Evolutionary conservation across 2,113 vertebrate genomes (phyloP).

Genomic region (Anguilla rostrata): DNA sequence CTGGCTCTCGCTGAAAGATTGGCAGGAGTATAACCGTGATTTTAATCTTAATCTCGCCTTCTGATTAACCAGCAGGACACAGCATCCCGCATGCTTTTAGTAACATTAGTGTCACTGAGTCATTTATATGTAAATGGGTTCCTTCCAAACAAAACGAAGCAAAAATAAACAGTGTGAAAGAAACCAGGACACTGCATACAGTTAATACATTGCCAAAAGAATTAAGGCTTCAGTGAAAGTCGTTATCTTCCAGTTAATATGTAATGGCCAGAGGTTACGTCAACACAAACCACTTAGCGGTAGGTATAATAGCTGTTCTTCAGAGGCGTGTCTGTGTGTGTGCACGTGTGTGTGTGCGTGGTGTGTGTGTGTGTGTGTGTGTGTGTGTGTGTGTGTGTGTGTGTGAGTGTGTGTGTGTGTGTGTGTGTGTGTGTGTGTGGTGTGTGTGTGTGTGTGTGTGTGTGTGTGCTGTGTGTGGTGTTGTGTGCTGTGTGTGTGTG

Average conservation of each 20-base stretch:
- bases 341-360: slow-evolving; percentile 29
- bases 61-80: slow-evolving; percentile 44
- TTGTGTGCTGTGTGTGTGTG: no score
- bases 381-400: background rate
- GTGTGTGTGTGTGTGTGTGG: no score
- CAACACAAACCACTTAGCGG: slow-evolving; percentile 56
- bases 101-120: slow-evolving; percentile 59
- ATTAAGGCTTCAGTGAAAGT: slow-evolving; percentile 59
- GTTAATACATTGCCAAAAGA: slow-evolving; percentile 20
- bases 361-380: slow-evolving; percentile 21
- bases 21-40: slow-evolving; percentile 53
- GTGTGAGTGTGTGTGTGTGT: slow-evolving; percentile 18
- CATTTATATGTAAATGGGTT: slow-evolving; percentile 39
- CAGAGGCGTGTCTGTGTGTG: slow-evolving; percentile 37
- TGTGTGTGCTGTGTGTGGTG: background rate
- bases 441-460: slow-evolving; percentile 23
- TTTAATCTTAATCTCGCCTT: slow-evolving; percentile 59
- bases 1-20: slow-evolving; percentile 62
- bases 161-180: slow-evolving; percentile 23
- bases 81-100: slow-evolving; percentile 55
- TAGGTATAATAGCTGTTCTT: slow-evolving; percentile 62
- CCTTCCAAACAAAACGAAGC: slow-evolving; percentile 36
- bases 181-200: background rate
- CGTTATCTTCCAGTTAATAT: slow-evolving; percentile 54
- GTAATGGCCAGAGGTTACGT: slow-evolving; percentile 51